A percentile compares a stretch with the other conserved stretches of the same genome.
Evolutionary conservation across 2,888 invertebrate genomes (phyloP).

Genomic region (Camptogramma bilineatum): DNA sequence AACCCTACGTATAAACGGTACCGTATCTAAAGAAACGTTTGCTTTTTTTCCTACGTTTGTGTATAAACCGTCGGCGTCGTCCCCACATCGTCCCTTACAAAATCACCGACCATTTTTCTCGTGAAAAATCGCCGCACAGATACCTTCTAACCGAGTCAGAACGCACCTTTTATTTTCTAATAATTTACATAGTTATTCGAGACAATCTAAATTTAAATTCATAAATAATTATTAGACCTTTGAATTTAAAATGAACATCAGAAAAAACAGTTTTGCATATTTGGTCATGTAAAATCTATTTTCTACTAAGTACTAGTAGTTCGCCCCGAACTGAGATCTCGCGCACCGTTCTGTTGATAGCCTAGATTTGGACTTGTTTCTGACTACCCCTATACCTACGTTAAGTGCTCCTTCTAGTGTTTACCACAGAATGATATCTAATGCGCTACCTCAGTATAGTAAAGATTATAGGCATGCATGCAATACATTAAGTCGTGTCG

Average conservation of each 20-base stretch:
- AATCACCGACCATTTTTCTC: constrained; percentile 47
- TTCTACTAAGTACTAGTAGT: no score
- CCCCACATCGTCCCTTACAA: not conserved
- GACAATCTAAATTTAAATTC: not conserved
- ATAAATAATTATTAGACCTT: not conserved
- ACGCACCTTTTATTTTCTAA: constrained; percentile 31
- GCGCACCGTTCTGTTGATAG: no score
- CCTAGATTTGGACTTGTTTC: no score
- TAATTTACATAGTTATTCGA: constrained; percentile 37
- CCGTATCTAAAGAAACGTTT: constrained; percentile 1
- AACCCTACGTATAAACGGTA: not conserved
- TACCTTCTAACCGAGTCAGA: not conserved
- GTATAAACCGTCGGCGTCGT: not conserved
- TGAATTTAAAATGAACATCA: not conserved
- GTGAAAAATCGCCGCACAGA: constrained; percentile 25
- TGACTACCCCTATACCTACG: no score
- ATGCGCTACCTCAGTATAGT: no score
- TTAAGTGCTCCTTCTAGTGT: no score
- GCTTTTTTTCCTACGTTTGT: constrained; percentile 1
- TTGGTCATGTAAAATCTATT: no score
- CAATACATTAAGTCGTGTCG: no score
- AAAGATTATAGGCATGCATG: no score
- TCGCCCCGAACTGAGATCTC: no score
- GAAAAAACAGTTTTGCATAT: not conserved
- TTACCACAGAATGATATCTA: no score